Conservation (phyloP, 2,888 invertebrate species). For the Clitarchus hookeri region DNA sequence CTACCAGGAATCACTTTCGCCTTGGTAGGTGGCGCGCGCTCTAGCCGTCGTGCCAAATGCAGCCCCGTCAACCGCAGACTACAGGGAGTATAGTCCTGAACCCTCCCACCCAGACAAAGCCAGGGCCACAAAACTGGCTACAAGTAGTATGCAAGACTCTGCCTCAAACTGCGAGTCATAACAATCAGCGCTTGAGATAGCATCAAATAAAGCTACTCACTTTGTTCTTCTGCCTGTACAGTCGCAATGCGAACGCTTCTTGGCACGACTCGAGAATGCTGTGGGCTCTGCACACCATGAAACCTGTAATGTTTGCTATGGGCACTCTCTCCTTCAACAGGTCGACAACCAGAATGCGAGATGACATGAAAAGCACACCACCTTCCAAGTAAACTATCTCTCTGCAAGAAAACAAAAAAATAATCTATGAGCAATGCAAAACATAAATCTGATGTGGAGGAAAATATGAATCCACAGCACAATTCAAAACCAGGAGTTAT, state of each 20-base stretch:
- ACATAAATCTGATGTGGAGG: too few relatives aligned
- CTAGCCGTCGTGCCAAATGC: too few relatives aligned
- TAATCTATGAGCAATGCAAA: too few relatives aligned
- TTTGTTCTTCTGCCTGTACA: conserved; percentile 92
- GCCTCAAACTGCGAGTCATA: background rate
- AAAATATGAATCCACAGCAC: too few relatives aligned
- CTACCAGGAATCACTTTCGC: too few relatives aligned
- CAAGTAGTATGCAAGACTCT: too few relatives aligned
- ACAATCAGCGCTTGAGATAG: background rate
- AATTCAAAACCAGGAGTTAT: too few relatives aligned
- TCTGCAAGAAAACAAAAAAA: conserved; percentile 56
- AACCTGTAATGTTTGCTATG: conserved; percentile 83
- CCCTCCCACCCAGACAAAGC: background rate
- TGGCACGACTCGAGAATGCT: conserved; percentile 86
- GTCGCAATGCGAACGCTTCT: conserved; percentile 90
- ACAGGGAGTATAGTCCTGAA: too few relatives aligned
- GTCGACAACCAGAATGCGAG: conserved; percentile 94
- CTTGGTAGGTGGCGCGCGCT: too few relatives aligned
- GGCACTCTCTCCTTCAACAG: conserved; percentile 90
- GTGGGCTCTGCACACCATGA: conserved; percentile 90
- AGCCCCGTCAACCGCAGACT: too few relatives aligned
- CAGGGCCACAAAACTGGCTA: background rate
- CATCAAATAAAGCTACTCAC: conserved; percentile 52
- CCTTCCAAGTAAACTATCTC: conserved; percentile 87
- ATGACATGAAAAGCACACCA: conserved; percentile 92